A percentile compares a stretch with the other conserved stretches of the same genome.
Evolutionary conservation across 2,797 vertebrate genomes (phyloP).

Genomic region (Vespertilio murinus): DNA sequence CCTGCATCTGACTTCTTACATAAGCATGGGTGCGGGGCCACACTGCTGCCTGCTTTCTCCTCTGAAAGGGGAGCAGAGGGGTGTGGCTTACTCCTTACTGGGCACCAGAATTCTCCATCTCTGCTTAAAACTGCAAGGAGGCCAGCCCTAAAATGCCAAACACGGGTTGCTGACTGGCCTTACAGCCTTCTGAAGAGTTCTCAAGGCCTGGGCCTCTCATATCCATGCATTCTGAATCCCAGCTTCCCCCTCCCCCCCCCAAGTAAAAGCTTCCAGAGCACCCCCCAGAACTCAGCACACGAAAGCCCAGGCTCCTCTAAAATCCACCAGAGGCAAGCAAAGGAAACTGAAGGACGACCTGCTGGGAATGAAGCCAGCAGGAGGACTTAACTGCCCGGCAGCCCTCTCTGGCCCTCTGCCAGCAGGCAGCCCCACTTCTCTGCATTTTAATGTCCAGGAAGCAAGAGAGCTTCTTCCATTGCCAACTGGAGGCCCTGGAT

Average conservation of each 20-base stretch:
- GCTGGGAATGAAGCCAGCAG: slow-evolving; percentile 34
- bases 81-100: background rate
- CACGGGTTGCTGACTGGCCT: background rate
- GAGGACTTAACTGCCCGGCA: slow-evolving; percentile 29
- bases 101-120: background rate
- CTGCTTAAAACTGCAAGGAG: slow-evolving; percentile 2
- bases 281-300: background rate
- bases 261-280: background rate
- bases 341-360: slow-evolving; percentile 35
- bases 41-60: slow-evolving; percentile 7
- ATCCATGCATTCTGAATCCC: background rate
- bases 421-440: slow-evolving; percentile 52
- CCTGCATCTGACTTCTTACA: background rate
- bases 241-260: background rate
- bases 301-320: slow-evolving; percentile 20
- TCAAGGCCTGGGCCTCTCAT: background rate
- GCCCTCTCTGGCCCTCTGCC: slow-evolving; percentile 60
- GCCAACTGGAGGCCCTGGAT: slow-evolving; percentile 69
- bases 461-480: slow-evolving; percentile 56
- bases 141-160: background rate
- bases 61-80: background rate
- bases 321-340: slow-evolving; percentile 43
- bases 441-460: slow-evolving; percentile 76
- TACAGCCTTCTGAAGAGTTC: background rate
- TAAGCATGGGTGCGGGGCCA: background rate